phyloP scores from a whole-genome alignment of 2,888 invertebrate genomes.

The Aphodius granarius region DNA sequence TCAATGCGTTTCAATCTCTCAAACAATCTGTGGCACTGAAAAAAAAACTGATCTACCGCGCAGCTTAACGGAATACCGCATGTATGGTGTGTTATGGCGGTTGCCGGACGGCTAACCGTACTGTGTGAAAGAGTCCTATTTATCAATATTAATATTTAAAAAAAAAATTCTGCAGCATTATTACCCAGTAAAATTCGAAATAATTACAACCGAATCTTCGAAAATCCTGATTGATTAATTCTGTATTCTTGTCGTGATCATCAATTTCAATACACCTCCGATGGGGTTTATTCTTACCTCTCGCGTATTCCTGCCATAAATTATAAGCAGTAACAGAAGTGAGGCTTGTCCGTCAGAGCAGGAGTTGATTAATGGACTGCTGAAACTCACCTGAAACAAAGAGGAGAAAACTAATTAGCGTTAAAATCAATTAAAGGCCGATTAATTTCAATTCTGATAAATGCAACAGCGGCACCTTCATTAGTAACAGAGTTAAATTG shows the following conservation, averaged over 20 bases:
- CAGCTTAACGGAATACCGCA: no score
- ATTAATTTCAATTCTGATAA: neutral
- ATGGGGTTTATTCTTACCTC: neutral
- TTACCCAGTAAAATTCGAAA: neutral
- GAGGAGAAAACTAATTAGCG: neutral
- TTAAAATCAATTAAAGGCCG: neutral
- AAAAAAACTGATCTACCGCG: no score
- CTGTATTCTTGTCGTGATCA: neutral
- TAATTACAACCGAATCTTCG: neutral
- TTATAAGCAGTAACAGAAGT: neutral
- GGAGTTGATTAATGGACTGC: neutral
- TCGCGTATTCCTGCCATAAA: neutral
- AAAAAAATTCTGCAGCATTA: no score
- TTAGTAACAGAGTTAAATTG: no score
- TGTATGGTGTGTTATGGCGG: no score
- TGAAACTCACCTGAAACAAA: neutral
- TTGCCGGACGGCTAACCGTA: no score
- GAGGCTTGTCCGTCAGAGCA: neutral
- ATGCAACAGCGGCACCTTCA: no score
- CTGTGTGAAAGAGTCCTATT: no score
- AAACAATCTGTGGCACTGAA: no score
- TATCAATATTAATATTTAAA: no score
- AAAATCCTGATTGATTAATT: neutral
- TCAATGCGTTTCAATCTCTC: no score
- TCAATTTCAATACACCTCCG: neutral